Conservation (phyloP, 2,113 vertebrate species). For the Mus pahari region DNA sequence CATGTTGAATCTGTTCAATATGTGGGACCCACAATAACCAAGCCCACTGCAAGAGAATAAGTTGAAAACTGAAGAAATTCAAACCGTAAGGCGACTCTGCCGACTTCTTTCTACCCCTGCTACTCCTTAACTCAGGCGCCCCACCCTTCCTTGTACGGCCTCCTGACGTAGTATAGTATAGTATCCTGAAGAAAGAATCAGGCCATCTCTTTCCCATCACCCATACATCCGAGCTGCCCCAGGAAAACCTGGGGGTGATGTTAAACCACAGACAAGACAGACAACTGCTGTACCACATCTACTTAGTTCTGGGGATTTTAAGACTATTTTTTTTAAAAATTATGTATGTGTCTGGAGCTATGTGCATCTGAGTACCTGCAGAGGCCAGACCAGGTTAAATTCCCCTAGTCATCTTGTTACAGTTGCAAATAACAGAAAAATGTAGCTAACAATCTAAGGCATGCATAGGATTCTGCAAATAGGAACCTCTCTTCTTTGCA, state of each 20-base stretch:
- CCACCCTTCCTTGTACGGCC: background rate
- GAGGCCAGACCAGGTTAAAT: background rate
- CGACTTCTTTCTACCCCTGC: background rate
- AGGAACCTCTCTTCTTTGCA: background rate
- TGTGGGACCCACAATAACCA: background rate
- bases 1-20: background rate
- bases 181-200: background rate
- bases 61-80: background rate
- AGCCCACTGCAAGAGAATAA: background rate
- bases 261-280: background rate
- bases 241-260: background rate
- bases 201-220: background rate
- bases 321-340: background rate
- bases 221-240: background rate
- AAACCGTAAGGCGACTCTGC: background rate
- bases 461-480: background rate
- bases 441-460: background rate
- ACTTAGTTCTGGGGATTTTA: background rate
- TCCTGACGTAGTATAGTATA: background rate
- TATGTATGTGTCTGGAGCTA: background rate
- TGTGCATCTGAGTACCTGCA: background rate
- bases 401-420: background rate
- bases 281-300: background rate
- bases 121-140: background rate
- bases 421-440: conserved; percentile 49